Evolutionary conservation across 2,797 vertebrate species (phyloP), one percentile per base, ranked within the genome.

Genomic region (Kryptolebias ocellatus): DNA sequence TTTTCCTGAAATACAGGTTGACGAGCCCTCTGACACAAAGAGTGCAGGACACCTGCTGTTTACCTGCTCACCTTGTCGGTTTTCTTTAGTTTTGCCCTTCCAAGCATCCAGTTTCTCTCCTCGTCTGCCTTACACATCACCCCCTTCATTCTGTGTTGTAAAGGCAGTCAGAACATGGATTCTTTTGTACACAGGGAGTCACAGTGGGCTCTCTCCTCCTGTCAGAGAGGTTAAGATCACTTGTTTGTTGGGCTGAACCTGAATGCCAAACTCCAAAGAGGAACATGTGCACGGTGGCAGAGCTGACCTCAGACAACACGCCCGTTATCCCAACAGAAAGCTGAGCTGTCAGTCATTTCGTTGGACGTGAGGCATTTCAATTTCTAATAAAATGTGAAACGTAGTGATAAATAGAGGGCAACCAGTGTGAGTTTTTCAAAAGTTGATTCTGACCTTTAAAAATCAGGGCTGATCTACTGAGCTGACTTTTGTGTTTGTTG

Each of bases 191-290:
- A 79, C 78, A 70, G 67, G 66, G 83, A 28, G 15, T 76, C 56
- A 60, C 17, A 46, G 59, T 14, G 20, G 70, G 75, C 62, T 34
- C 17, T 68, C 66, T 51, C 72, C 72, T 53, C 70, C 77, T 83
- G 78, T 89, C 85, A 83, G 20, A 11, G 76, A 88, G 90, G 88
- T 90, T 87, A 89, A 80, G 76, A 83, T 86, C 84, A 78, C 77
- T 71, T 84, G 81, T 85, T 84, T 82, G 77, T 85, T 20, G 37
- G 52, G 60, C 74, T 76, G 68, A 73, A 74, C 78, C 67, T 20
- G 6, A 1, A n/a, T 18, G 54, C 68, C n/a, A 52, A 49, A 60
- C 79, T 74, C 76, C 37, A n/a, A 53, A 53, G 76, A 80, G 77
- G 63, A 83, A 79, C 79, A 76, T 17, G 37, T 68, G 76, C 60